These are phyloP conservation scores for Pterocles burchelli DNA, from an alignment of 2,113 vertebrate genomes.

Conservation along the genomic window DNA sequence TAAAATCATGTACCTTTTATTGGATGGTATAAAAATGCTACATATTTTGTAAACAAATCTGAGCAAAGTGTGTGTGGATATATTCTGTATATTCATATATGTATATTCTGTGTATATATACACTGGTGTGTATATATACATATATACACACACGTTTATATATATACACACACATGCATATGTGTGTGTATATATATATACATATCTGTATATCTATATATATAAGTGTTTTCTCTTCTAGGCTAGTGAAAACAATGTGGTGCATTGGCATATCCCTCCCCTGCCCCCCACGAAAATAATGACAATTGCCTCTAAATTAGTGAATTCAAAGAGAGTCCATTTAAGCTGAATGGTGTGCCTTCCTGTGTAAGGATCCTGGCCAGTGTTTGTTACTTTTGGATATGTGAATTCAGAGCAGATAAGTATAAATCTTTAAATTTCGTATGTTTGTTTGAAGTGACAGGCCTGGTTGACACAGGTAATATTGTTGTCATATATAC, in stretches of 20 bases:
- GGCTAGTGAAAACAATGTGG: constrained; percentile 70
- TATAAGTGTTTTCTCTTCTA: constrained; percentile 69
- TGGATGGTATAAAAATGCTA: constrained; percentile 68
- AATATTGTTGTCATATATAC: constrained; percentile 43
- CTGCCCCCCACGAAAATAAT: constrained; percentile 40
- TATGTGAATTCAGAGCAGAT: constrained; percentile 64
- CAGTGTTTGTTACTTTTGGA: constrained; percentile 61
- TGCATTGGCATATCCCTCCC: constrained; percentile 65
- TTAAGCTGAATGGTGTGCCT: constrained; percentile 69
- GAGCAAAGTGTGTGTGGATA: constrained; percentile 72
- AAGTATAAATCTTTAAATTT: constrained; percentile 40
- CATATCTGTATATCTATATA: constrained; percentile 58
- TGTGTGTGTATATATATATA: constrained; percentile 62
- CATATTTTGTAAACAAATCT: constrained; percentile 77
- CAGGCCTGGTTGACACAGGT: constrained; percentile 39
- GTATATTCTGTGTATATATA: constrained; percentile 73
- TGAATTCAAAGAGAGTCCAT: constrained; percentile 73
- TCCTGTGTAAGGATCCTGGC: constrained; percentile 66
- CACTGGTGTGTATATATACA: constrained; percentile 66
- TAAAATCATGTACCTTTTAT: constrained; percentile 78
- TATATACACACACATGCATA: constrained; percentile 13
- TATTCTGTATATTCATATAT: constrained; percentile 71
- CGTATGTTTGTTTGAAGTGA: constrained; percentile 53
- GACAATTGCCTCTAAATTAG: constrained; percentile 69
- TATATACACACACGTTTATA: constrained; percentile 64